Percentiles rank a stretch among this genome's conserved stretches.
These are phyloP conservation scores for Oreochromis aureus DNA, from an alignment of 2,113 vertebrate genomes.

Conservation along the genomic window DNA sequence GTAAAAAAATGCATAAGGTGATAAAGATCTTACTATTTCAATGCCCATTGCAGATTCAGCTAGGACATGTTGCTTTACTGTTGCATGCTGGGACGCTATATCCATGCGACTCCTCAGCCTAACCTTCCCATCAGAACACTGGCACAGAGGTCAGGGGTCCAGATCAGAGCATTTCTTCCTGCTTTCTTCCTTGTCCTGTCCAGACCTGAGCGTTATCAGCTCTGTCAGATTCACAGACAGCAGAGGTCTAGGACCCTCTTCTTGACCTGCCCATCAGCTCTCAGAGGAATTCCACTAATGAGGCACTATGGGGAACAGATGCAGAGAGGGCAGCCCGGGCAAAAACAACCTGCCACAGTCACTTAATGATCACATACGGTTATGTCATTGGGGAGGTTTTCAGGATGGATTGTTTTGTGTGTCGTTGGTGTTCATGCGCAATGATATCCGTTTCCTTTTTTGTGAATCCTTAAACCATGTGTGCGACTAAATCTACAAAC, in stretches of 20 bases:
- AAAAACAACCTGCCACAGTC: slow-evolving; percentile 66
- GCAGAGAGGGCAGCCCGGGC: slow-evolving; percentile 43
- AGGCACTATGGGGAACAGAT: slow-evolving; percentile 67
- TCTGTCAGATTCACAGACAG: slow-evolving; percentile 65
- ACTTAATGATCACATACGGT: slow-evolving; percentile 57
- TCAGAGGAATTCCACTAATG: slow-evolving; percentile 63
- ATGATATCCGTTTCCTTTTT: background rate
- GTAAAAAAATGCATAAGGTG: background rate
- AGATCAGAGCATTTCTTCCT: background rate
- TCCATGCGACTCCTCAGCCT: background rate
- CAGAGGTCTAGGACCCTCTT: slow-evolving; percentile 45
- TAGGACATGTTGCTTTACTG: background rate
- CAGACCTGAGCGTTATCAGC: slow-evolving; percentile 59
- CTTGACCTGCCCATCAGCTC: slow-evolving; percentile 55
- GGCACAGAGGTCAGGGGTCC: slow-evolving; percentile 19
- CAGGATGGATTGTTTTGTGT: background rate
- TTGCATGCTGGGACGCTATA: background rate
- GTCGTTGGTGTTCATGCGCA: background rate
- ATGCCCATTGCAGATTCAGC: background rate
- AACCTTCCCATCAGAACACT: slow-evolving; percentile 30
- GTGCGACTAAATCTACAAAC: background rate
- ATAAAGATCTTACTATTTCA: background rate
- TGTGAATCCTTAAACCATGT: background rate
- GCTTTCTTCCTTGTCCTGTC: background rate
- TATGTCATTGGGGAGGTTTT: slow-evolving; percentile 24